Percentiles rank a stretch among this genome's conserved stretches.
phyloP scores from a whole-genome alignment of 2,888 invertebrate species.

The Pammene fasciana region DNA sequence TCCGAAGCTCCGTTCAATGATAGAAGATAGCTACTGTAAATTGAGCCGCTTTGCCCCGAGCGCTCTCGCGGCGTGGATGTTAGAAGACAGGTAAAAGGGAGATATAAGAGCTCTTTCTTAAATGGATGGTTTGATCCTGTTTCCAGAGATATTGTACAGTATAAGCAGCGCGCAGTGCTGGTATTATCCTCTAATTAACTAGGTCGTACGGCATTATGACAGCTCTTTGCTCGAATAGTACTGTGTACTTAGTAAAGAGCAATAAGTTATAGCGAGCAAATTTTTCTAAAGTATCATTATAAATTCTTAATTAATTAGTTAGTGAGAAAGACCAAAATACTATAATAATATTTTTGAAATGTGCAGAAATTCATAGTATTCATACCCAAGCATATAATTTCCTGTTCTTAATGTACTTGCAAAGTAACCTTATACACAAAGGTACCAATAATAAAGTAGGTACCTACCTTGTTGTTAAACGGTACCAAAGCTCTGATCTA shows the following conservation, averaged over 20 bases:
- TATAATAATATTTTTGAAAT: too few relatives aligned
- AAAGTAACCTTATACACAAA: too few relatives aligned
- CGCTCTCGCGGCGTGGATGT: constrained; percentile 30
- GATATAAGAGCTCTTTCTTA: constrained; percentile 25
- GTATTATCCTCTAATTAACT: constrained; percentile 37
- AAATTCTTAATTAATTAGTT: background rate
- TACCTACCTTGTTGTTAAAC: too few relatives aligned
- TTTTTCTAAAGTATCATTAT: background rate
- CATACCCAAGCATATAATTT: too few relatives aligned
- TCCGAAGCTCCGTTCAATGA: constrained; percentile 51
- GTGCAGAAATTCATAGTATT: too few relatives aligned
- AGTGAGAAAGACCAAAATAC: too few relatives aligned
- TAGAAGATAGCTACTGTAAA: constrained; percentile 61
- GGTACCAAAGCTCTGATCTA: background rate
- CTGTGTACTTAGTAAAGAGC: constrained; percentile 15
- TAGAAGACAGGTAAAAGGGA: constrained; percentile 32
- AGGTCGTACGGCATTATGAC: constrained; percentile 25
- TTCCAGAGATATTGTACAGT: constrained; percentile 29
- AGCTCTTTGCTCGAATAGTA: constrained; percentile 28
- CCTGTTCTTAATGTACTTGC: too few relatives aligned
- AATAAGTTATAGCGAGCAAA: background rate
- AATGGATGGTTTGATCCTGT: constrained; percentile 36
- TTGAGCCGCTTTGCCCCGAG: constrained; percentile 55
- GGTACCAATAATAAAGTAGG: too few relatives aligned
- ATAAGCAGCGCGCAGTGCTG: constrained; percentile 31